Evolutionary conservation across 1,140 invertebrate genomes (phyloP), one percentile per base, ranked within the genome.

Genomic region (Tetramorium alpestre): DNA sequence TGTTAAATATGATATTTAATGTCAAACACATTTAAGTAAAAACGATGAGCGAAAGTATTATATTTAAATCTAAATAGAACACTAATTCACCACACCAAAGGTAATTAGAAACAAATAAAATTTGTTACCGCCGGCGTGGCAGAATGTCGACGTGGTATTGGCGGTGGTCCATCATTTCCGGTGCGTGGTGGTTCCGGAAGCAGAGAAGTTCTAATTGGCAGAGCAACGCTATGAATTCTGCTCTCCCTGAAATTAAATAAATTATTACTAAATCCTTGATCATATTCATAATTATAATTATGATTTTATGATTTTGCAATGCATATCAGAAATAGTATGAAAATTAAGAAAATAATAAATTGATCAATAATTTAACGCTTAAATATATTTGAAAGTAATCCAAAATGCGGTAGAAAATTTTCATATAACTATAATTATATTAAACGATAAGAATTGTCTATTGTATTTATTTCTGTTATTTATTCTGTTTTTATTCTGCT

Each of bases 121-220:
- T 58, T 86, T 70, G 75, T 89, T 93, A 95, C 94, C 92, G 93
- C 91, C 7, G 94, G 93, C 33, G 93, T 93, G 28, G 92, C 94
- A 22, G 94, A 95, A 90, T 95, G 93, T 85, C 94, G 93, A 58
- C 94, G 93, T 41, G 94, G 94, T 89, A 95, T 93, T 60, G 93
- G 92, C 70, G 93, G 94, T 73, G 91, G 91, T 70, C 76, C 73
- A 41, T 85, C 78, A 73, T 86, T 92, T 88, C 88, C 94, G 41
- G 86, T 88, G 54, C 90, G 82, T 38, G 91, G 81, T 51, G 90
- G 88, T 88, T 94, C 91, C 82, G 89, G 86, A 86, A 94, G 88
- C 10, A 94, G 76, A 41, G 93, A 93, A 38, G 89, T 89, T 73
- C 90, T 91, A 11, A 89, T 87, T 28, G 94, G 94, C 62, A 95